Percentiles rank a stretch among this genome's conserved stretches.
Evolutionary conservation across 2,888 invertebrate species (phyloP).

Genomic region (Aethes cnicana): DNA sequence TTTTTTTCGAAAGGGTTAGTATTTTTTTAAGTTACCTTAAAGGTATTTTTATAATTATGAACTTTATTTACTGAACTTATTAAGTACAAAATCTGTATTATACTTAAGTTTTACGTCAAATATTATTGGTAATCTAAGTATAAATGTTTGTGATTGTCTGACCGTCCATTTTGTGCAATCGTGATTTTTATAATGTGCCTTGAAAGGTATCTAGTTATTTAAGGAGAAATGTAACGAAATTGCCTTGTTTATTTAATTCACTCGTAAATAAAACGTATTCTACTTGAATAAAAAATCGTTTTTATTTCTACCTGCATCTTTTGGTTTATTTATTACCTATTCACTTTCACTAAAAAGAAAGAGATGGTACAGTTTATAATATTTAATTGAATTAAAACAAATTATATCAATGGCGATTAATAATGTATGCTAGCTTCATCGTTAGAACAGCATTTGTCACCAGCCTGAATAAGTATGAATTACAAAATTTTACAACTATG

Average conservation of each 20-base stretch:
- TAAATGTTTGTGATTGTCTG: conserved; percentile 67
- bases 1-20: conserved; percentile 15
- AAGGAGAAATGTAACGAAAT: conserved; percentile 40
- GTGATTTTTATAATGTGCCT: conserved; percentile 47
- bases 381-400: too few relatives aligned
- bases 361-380: too few relatives aligned
- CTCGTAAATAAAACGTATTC: conserved; percentile 16
- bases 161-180: conserved; percentile 69
- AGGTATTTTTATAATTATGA: conserved; percentile 41
- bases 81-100: conserved; percentile 3
- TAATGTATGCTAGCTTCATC: too few relatives aligned
- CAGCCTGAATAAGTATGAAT: too few relatives aligned
- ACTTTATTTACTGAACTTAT: not conserved
- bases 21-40: conserved; percentile 42
- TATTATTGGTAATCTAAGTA: conserved; percentile 26
- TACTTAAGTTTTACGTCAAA: conserved; percentile 1
- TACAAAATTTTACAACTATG: too few relatives aligned
- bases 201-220: conserved; percentile 50
- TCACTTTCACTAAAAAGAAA: too few relatives aligned
- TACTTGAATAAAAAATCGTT: not conserved
- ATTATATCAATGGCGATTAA: too few relatives aligned
- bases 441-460: too few relatives aligned
- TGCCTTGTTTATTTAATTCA: conserved; percentile 22
- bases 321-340: too few relatives aligned
- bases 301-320: not conserved